Base-by-base conservation (phyloP, 2,797 vertebrate genomes). In the Cichlasoma orientale region DNA sequence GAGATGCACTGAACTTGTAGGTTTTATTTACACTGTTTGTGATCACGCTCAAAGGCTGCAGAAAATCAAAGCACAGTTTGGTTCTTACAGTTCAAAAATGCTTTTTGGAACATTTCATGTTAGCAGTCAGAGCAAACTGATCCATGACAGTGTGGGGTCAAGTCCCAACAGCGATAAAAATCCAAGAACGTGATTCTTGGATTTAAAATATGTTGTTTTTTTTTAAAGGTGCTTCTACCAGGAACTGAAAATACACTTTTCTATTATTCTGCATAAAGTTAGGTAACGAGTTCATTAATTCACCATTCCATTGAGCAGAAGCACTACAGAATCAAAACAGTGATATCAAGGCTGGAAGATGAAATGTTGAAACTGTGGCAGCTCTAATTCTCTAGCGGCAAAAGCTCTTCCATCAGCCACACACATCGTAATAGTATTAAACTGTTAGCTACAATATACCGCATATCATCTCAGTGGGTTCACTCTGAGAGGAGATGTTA, bases 401-500 rank as follows among this genome's bases (percentile, higher is more conserved):
- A 56, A 59, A 55, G n/a, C 50, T 72, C n/a, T 33, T 79, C 77
- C 36, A 61, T 77, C 77, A 75, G 31, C 56, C 38, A 54, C 50
- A 57, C 38, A 33, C 38, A 68, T 11, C 41, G 11, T 53, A 80
- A 77, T 71, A 36, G 54, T 75, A 72, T 80, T 47, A 63, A 82
- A 71, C 41, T 75, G 23, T 74, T 9, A 63, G 50, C 74, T 70
- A 13, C 54, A 72, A n/a, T 72, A 44, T 74, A 70, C 68, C 38
- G 33, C 36, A 70, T 53, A 68, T 50, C 44, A 4, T 41, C 75
- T 78, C 76, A 75, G 31, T 58, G 66, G 72, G 56, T 78, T 79
- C 68, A 33, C 72, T 41, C 53, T 61, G 33, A 25, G 75, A 53
- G 56, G 31, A 78, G 74, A 83, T 81, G 88, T 90, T 72, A 80